Base-by-base conservation (phyloP, 2,888 invertebrate genomes). In the Pristionchus japonicus region DNA sequence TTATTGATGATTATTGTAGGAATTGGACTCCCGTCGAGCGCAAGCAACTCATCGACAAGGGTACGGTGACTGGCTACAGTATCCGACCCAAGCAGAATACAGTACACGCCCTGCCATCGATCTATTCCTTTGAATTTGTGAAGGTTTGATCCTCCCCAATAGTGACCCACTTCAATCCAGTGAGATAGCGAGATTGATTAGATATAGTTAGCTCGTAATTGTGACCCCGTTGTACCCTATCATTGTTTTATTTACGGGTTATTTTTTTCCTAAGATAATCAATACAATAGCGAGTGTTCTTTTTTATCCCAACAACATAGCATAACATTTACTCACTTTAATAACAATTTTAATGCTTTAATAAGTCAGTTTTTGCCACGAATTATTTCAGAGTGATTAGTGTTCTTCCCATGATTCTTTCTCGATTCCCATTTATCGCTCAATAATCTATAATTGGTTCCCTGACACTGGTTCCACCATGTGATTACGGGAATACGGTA, bases 401-500 rank as follows among this genome's bases (percentile, higher is more conserved):
- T 82, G 15, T 23, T 83, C 34, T 11, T 17, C 43, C 82, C 37
- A 27, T 31, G 52, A 83, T 52, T 83, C 49, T 52, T 83, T 83
- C 82, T 49, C 52, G 82, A 52, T 83, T 83, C 23, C 52, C 52
- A 11, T 13, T 15, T 20, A 52, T 52, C 52, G 82, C 82, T 83
- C 82, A 83, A 83, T 83, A 52, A 20, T 83, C 20, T 11, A 83
- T 49, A 34, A 17, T 83, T 83, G 49, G 52, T 83, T 83, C 37
- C 82, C 52, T 83, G 52, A 83, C 43, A 77, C 82, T 83, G 82
- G 82, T 83, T 52, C 34, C 34, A 83, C 82, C 34, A 83, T 52
- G 82, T 52, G 82, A 83, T 49, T 52, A 83, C 82, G 82, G 82
- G 82, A 52, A 83, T 83, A 83, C 82, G 82, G 82, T 83, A 83